Evolutionary conservation across 2,888 invertebrate species (phyloP), one percentile per base, ranked within the genome.

Genomic region (Anoncus sp.): DNA sequence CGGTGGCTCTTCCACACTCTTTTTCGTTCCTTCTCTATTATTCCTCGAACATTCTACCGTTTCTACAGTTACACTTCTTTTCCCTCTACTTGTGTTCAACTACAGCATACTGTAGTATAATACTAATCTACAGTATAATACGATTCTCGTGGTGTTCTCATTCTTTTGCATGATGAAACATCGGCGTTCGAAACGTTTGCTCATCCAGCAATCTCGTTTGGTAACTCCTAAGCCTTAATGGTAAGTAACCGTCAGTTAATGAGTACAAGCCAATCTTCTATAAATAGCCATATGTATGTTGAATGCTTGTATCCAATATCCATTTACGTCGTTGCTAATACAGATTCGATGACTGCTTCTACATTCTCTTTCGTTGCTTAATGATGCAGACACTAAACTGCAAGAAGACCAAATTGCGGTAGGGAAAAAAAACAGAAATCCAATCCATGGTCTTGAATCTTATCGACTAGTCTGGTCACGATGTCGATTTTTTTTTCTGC

Each of bases 251-350:
- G 77, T 74, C 77, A 75, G n/a, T 77, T 81, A 77, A 81, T 77
- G 81, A 82, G 72, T 77, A 74, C 49, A 74, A 66, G 70, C 77
- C 79, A 77, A 77, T 82, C 67, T 77, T 35, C 75, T 75, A 73
- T 76, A 80, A 81, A 79, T 81, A 79, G 14, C 71, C n/a, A n/a
- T n/a, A 18, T 38, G 10, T 27, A 9, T 20, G 38, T 49, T 31
- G 14, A 5, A 6, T 40, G 31, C 40, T 5, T 16, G 40, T 49
- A 27, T 38, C 45, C 24, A 49, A 60, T 55, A 62, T 51, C 40
- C 76, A 57, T 63, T 18, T 63, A 59, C 49, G 35, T 59, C 27
- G 6, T 38, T 22, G 22, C 22, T 7, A 55, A 69, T 69, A 63
- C 22, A 40, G 45, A 24, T 35, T n/a, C 51, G 51, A 71, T 62